A percentile compares a stretch with the other conserved stretches of the same genome.
Evolutionary conservation across 2,113 vertebrate species (phyloP).

Genomic region (Pedetes capensis): DNA sequence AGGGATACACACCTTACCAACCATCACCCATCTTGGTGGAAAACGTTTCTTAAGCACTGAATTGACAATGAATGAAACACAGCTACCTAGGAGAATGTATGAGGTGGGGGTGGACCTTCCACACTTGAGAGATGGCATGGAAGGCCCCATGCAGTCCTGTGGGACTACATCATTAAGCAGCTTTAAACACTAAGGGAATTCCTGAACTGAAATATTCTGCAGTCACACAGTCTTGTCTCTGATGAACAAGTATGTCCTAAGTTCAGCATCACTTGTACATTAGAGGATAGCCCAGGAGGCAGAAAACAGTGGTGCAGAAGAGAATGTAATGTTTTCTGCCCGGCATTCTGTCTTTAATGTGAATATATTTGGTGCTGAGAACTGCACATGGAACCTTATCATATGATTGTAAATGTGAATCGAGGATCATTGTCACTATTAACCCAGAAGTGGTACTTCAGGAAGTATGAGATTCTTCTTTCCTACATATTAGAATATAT

Average conservation of each 20-base stretch:
- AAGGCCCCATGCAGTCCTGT: not conserved
- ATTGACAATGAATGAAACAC: too few relatives aligned
- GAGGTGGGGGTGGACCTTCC: not conserved
- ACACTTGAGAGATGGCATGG: too few relatives aligned
- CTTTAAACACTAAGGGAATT: too few relatives aligned
- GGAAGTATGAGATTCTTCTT: not conserved
- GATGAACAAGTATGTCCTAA: not conserved
- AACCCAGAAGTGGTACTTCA: not conserved
- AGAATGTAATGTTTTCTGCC: not conserved
- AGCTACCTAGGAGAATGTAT: too few relatives aligned
- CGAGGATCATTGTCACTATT: too few relatives aligned
- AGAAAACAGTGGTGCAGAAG: not conserved
- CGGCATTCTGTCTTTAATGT: not conserved
- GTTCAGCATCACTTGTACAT: not conserved
- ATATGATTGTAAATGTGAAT: not conserved
- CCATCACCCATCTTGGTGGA: not conserved
- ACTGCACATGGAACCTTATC: not conserved
- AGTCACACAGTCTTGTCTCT: not conserved
- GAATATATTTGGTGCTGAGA: not conserved
- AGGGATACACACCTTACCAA: not conserved
- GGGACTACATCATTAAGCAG: not conserved
- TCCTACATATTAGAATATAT: not conserved
- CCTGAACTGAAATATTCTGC: not conserved
- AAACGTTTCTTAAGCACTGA: not conserved
- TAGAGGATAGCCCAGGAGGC: not conserved